These are phyloP conservation scores for Sylvilagus bachmani DNA, from an alignment of 2,113 vertebrate genomes.

Conservation along the genomic window DNA sequence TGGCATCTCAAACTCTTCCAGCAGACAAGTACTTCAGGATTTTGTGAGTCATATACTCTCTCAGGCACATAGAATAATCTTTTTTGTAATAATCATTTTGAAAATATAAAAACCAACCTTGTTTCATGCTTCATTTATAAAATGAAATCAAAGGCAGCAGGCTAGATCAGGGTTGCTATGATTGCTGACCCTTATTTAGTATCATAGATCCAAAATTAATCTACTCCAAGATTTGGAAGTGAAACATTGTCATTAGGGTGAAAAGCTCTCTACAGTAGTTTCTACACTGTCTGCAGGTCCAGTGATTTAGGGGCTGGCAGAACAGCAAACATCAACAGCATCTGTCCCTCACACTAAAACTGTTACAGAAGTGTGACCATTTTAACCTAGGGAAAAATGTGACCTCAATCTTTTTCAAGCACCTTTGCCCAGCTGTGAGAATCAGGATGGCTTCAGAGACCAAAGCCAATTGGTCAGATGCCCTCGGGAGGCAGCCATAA, in stretches of 20 bases:
- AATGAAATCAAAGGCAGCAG: background rate
- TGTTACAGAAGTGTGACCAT: background rate
- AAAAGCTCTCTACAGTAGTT: background rate
- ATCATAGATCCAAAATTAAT: background rate
- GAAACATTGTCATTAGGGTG: background rate
- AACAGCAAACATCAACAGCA: background rate
- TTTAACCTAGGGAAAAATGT: background rate
- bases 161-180: background rate
- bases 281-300: background rate
- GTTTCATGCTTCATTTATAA: background rate
- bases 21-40: background rate
- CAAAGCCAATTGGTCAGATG: background rate
- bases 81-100: background rate
- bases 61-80: background rate
- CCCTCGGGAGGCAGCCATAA: background rate
- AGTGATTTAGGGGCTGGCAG: background rate
- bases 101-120: background rate
- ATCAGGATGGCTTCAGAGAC: background rate
- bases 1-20: background rate
- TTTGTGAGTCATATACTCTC: background rate
- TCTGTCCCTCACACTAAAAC: background rate
- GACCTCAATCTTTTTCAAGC: background rate
- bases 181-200: no score
- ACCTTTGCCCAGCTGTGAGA: background rate
- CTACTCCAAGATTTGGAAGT: background rate